Conservation (phyloP, 2,888 invertebrate genomes). For the Rotaria socialis region DNA sequence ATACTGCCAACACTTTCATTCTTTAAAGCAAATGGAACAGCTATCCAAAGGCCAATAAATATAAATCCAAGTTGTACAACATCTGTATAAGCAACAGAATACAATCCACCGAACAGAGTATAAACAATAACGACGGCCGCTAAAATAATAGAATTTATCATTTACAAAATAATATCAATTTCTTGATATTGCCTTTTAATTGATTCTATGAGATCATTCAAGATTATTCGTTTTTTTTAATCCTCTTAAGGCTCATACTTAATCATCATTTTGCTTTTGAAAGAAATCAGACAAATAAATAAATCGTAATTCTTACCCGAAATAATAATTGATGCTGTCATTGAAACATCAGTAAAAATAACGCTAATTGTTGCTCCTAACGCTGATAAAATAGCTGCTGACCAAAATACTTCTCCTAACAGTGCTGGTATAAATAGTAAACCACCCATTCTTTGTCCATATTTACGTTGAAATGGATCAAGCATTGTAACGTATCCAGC, state of each 20-base stretch:
- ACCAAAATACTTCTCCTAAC: constrained; percentile 97
- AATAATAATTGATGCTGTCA: constrained; percentile 82
- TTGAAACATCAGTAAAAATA: constrained; percentile 84
- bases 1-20: constrained; percentile 40
- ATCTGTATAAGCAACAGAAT: constrained; percentile 96
- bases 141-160: not conserved
- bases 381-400: constrained; percentile 91
- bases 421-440: constrained; percentile 89
- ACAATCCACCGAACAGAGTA: constrained; percentile 92
- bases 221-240: not conserved
- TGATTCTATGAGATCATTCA: not conserved
- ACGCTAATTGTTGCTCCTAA: constrained; percentile 91
- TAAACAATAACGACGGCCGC: constrained; percentile 93
- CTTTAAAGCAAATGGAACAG: constrained; percentile 41
- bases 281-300: not conserved
- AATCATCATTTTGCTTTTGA: not conserved
- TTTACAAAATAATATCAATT: no score
- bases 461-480: constrained; percentile 91
- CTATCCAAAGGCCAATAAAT: constrained; percentile 71
- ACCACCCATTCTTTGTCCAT: constrained; percentile 95
- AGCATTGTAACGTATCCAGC: constrained; percentile 97
- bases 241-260: not conserved
- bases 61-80: constrained; percentile 96
- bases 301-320: constrained; percentile 61
- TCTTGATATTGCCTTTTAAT: not conserved